Percentiles rank a stretch among this genome's conserved stretches.
Conservation (phyloP, 2,888 invertebrate species). For the Melanchra persicariae region DNA sequence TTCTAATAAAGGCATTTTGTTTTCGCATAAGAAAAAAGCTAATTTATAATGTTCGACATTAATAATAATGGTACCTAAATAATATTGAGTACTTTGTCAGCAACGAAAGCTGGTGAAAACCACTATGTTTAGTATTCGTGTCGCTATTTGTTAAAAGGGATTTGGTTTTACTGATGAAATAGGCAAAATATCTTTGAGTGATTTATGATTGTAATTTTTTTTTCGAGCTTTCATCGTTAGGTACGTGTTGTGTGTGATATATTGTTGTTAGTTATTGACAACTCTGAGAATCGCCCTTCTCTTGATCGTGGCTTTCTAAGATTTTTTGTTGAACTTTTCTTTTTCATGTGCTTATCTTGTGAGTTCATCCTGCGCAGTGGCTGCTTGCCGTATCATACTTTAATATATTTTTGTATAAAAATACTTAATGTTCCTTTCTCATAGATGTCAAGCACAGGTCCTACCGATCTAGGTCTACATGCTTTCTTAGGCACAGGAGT, state of each 20-base stretch:
- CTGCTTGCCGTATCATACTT: too few species aligned
- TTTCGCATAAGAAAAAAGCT: slow-evolving; percentile 21
- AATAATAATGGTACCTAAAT: slow-evolving; percentile 23
- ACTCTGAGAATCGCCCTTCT: slow-evolving; percentile 19
- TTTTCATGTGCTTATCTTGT: neutral
- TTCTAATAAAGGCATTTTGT: slow-evolving; percentile 41
- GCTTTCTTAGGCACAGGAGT: too few species aligned
- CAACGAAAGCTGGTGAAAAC: slow-evolving; percentile 34
- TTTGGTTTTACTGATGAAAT: slow-evolving; percentile 44
- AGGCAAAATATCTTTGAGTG: slow-evolving; percentile 22
- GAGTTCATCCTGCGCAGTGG: too few species aligned
- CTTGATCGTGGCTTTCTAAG: slow-evolving; percentile 25
- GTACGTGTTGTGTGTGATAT: slow-evolving; percentile 13
- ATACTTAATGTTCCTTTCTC: too few species aligned
- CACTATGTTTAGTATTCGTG: slow-evolving; percentile 23
- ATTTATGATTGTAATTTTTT: slow-evolving; percentile 34
- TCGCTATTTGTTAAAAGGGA: slow-evolving; percentile 52
- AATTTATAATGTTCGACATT: slow-evolving; percentile 45
- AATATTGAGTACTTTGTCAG: slow-evolving; percentile 40
- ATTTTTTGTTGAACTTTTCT: neutral
- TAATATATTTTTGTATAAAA: too few species aligned
- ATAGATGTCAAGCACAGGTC: too few species aligned
- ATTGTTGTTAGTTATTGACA: slow-evolving; percentile 32
- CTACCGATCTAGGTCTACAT: too few species aligned
- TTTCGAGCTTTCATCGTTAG: slow-evolving; percentile 4